A percentile compares a stretch with the other conserved stretches of the same genome.
Conservation (phyloP, 2,113 vertebrate genomes). For the Prionailurus viverrinus region DNA sequence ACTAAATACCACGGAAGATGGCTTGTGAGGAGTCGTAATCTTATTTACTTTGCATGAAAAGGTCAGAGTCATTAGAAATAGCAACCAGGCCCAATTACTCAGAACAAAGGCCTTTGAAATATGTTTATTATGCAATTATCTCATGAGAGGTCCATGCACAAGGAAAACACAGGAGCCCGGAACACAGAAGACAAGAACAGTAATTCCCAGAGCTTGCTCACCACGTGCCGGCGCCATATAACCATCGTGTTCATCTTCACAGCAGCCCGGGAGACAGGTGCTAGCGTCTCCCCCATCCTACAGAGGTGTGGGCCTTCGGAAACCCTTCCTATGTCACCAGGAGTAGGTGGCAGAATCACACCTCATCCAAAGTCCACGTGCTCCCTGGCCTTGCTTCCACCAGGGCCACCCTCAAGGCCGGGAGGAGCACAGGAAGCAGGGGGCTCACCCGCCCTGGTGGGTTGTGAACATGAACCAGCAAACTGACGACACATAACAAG, state of each 20-base stretch:
- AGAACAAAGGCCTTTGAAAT: background rate
- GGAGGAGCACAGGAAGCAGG: background rate
- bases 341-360: background rate
- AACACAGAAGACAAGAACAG: background rate
- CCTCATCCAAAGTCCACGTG: background rate
- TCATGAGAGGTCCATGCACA: background rate
- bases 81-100: background rate
- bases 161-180: too few species aligned
- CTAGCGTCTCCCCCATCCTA: background rate
- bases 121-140: background rate
- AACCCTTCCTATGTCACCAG: background rate
- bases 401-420: accelerated
- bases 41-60: background rate
- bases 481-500: background rate
- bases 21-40: background rate
- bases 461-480: background rate
- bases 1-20: background rate
- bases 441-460: background rate
- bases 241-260: accelerated
- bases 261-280: too few species aligned
- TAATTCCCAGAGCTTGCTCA: too few species aligned
- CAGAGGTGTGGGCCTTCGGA: background rate
- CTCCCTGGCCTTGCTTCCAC: background rate
- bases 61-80: background rate
- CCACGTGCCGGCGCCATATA: accelerated